phyloP scores from a whole-genome alignment of 1,140 invertebrate genomes.

The Heliconius himera region DNA sequence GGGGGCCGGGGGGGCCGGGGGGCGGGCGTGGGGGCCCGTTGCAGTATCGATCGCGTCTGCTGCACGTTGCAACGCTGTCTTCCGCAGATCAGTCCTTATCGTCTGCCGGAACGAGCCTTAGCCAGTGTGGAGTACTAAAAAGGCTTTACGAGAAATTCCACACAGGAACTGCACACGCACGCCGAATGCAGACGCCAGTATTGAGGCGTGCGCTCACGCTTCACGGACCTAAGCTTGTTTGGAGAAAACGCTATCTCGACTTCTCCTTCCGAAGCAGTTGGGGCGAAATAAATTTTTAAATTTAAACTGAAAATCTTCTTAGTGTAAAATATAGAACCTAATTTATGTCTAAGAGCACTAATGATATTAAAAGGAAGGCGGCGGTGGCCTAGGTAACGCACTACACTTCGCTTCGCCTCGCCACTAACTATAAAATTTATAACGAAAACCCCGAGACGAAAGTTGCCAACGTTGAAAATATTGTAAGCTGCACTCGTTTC shows the following conservation, averaged over 20 bases:
- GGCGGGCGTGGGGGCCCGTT: constrained; percentile 48
- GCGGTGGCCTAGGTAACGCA: constrained; percentile 51
- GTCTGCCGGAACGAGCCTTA: constrained; percentile 68
- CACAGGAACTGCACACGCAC: constrained; percentile 55
- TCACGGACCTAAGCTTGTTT: constrained; percentile 57
- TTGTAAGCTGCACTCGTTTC: constrained; percentile 77
- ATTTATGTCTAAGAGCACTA: constrained; percentile 38
- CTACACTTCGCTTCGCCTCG: constrained; percentile 39
- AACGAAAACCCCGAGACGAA: constrained; percentile 64
- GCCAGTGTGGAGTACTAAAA: constrained; percentile 58
- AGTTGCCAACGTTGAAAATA: constrained; percentile 74
- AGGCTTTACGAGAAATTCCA: constrained; percentile 67
- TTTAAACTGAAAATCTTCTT: constrained; percentile 21
- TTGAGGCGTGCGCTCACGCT: constrained; percentile 57
- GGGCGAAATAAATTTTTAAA: constrained; percentile 29
- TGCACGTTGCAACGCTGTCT: constrained; percentile 77
- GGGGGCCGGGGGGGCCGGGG: constrained; percentile 38
- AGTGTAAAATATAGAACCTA: constrained; percentile 18
- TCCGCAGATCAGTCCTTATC: constrained; percentile 80
- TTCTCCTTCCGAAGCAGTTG: constrained; percentile 29
- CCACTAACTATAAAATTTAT: constrained; percentile 73
- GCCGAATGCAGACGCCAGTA: constrained; percentile 49
- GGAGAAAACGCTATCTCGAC: constrained; percentile 54
- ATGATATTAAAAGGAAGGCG: constrained; percentile 55
- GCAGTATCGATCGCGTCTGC: constrained; percentile 79